These are phyloP conservation scores for Heterochromis multidens DNA, from an alignment of 2,113 vertebrate species.

Conservation along the genomic window DNA sequence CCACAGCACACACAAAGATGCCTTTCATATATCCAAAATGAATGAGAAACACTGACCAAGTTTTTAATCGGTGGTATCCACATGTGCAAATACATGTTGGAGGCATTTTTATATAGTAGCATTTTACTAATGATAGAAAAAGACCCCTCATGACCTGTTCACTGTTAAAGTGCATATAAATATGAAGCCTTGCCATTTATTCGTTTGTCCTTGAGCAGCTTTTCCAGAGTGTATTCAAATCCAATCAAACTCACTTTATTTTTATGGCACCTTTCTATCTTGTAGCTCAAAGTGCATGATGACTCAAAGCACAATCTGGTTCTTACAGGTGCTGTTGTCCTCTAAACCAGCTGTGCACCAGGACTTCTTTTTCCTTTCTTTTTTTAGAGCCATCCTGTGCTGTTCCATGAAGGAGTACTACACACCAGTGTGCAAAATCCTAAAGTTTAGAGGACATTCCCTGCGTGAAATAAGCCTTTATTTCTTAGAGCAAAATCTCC, in stretches of 20 bases:
- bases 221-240: neutral
- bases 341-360: neutral
- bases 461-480: neutral
- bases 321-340: neutral
- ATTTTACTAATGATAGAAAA: neutral
- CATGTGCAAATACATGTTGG: neutral
- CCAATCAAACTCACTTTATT: neutral
- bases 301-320: neutral
- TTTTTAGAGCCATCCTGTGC: no score
- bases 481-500: neutral
- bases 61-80: neutral
- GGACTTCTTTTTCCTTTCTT: neutral
- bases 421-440: neutral
- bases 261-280: neutral
- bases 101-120: neutral
- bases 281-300: neutral
- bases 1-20: constrained; percentile 50
- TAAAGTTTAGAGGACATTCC: neutral
- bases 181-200: neutral
- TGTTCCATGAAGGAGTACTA: neutral
- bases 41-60: neutral
- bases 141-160: neutral
- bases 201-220: neutral
- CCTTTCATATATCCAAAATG: constrained; percentile 22
- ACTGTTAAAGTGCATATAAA: neutral